Evolutionary conservation across 1,140 invertebrate species (phyloP).

Genomic region (Geopemphigus sp.): DNA sequence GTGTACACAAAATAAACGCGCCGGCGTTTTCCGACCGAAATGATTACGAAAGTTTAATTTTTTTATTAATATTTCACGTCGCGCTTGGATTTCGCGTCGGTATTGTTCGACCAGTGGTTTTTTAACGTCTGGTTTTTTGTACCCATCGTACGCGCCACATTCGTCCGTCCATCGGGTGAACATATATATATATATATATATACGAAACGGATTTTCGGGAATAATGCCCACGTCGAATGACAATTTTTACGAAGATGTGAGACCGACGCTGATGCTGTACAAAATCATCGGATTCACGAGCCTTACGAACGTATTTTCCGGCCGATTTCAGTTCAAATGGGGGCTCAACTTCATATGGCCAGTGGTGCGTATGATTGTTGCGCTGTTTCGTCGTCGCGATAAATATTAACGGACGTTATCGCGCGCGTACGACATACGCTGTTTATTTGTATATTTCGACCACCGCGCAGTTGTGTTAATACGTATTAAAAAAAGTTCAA

Average conservation of each 20-base stretch:
- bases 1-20: background rate
- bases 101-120: background rate
- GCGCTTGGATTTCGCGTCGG: background rate
- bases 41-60: background rate
- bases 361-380: background rate
- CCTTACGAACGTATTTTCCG: slow-evolving; percentile 27
- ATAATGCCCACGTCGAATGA: background rate
- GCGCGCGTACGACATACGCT: too few relatives aligned
- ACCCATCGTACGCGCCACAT: background rate
- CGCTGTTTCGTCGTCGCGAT: too few relatives aligned
- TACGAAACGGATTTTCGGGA: background rate
- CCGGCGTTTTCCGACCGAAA: background rate
- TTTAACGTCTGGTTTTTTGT: too few relatives aligned
- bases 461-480: too few relatives aligned
- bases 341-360: slow-evolving; percentile 19
- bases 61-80: background rate
- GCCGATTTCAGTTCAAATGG: slow-evolving; percentile 16
- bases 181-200: background rate
- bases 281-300: slow-evolving; percentile 34
- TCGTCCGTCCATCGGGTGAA: too few relatives aligned
- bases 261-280: slow-evolving; percentile 19
- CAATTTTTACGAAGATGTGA: slow-evolving; percentile 28
- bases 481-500: too few relatives aligned
- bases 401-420: too few relatives aligned
- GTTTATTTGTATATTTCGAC: too few relatives aligned